These are phyloP conservation scores for Aphidius colemani DNA, from an alignment of 2,888 invertebrate species.

Conservation along the genomic window DNA sequence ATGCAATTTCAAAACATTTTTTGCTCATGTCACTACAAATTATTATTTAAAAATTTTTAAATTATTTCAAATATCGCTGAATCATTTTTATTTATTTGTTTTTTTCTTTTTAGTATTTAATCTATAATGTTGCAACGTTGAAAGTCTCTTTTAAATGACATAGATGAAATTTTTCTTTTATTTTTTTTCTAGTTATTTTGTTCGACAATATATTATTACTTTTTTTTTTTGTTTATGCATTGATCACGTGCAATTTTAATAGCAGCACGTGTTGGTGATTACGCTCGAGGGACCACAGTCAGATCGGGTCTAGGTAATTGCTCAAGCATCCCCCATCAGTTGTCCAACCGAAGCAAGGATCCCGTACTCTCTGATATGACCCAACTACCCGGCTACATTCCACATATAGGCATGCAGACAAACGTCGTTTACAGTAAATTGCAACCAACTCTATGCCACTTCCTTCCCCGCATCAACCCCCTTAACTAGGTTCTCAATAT, in stretches of 20 bases:
- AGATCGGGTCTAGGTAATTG: slow-evolving; percentile 54
- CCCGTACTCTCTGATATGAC: slow-evolving; percentile 18
- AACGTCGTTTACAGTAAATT: background rate
- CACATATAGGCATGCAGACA: background rate
- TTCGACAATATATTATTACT: background rate
- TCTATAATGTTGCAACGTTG: no score
- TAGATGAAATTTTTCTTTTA: background rate
- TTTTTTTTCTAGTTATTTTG: background rate
- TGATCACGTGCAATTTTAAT: slow-evolving; percentile 55
- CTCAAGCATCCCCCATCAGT: slow-evolving; percentile 38
- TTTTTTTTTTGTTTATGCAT: slow-evolving; percentile 37
- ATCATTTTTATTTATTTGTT: no score
- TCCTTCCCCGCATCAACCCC: slow-evolving; percentile 27
- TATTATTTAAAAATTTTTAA: no score
- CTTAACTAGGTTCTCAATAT: background rate
- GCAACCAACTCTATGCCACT: slow-evolving; percentile 8
- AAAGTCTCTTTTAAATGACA: no score
- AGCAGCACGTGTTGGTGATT: slow-evolving; percentile 56
- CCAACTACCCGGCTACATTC: slow-evolving; percentile 12
- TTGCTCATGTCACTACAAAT: no score
- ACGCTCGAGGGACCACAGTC: slow-evolving; percentile 52
- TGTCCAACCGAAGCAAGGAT: slow-evolving; percentile 26
- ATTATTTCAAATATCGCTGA: no score
- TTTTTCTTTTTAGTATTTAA: no score
- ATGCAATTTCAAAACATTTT: no score